Evolutionary conservation across 92 coral and sea anemone genomes (phyloP).

Genomic region (Epizoanthus stellaris): DNA sequence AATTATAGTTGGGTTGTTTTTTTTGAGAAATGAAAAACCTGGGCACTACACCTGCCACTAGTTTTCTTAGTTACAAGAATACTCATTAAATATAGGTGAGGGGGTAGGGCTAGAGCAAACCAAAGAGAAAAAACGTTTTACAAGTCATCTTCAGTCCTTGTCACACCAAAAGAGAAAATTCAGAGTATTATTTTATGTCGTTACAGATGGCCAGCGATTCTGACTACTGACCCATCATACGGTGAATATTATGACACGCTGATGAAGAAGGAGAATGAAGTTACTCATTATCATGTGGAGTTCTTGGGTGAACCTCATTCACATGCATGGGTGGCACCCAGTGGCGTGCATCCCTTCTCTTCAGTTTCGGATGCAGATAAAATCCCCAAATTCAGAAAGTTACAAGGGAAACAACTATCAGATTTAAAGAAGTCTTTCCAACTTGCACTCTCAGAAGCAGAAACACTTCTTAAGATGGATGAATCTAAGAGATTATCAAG

Average conservation of each 20-base stretch:
- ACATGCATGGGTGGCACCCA: constrained; percentile 84
- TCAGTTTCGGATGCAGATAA: constrained; percentile 68
- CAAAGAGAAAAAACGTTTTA: background rate
- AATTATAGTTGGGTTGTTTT: background rate
- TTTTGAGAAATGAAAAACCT: background rate
- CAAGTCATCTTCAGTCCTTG: too few species aligned
- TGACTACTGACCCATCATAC: constrained; percentile 88
- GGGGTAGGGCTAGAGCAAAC: background rate
- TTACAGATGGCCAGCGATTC: constrained; percentile 93
- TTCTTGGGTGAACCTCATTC: constrained; percentile 89
- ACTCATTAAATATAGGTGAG: too few species aligned
- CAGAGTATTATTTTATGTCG: background rate
- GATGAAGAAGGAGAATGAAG: constrained; percentile 84
- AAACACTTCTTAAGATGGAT: constrained; percentile 47
- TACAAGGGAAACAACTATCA: constrained; percentile 51
- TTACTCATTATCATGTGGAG: constrained; percentile 93
- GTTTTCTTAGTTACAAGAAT: too few species aligned
- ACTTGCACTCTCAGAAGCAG: constrained; percentile 83
- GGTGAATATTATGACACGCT: constrained; percentile 93
- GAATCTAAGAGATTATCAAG: constrained; percentile 66
- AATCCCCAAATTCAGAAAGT: constrained; percentile 64
- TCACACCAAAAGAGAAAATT: background rate
- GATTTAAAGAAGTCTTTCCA: constrained; percentile 77
- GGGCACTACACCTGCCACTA: too few species aligned
- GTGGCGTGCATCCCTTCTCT: constrained; percentile 77